phyloP scores from a whole-genome alignment of 2,888 invertebrate species.

The Timandra comae region DNA sequence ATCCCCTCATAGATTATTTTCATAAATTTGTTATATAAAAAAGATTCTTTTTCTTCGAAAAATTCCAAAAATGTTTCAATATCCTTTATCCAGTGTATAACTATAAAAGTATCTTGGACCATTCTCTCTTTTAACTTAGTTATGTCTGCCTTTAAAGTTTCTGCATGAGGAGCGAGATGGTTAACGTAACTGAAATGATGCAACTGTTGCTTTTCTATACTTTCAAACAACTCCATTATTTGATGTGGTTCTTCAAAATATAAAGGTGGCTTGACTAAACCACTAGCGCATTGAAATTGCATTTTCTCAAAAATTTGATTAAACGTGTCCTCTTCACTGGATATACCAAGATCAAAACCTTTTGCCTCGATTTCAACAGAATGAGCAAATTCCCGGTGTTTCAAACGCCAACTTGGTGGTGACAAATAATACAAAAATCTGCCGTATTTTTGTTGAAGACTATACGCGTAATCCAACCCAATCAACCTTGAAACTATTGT shows the following conservation, averaged over 20 bases:
- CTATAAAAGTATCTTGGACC: slow-evolving; percentile 37
- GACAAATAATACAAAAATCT: slow-evolving; percentile 82
- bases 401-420: slow-evolving; percentile 76
- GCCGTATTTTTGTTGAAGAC: slow-evolving; percentile 79
- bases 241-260: slow-evolving; percentile 76
- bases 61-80: slow-evolving; percentile 43
- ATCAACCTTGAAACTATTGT: slow-evolving; percentile 65
- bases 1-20: slow-evolving; percentile 68
- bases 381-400: slow-evolving; percentile 67
- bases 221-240: slow-evolving; percentile 74
- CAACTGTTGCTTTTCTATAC: slow-evolving; percentile 79
- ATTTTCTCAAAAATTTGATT: slow-evolving; percentile 61
- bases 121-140: slow-evolving; percentile 56
- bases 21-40: slow-evolving; percentile 72
- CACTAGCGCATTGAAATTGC: slow-evolving; percentile 54
- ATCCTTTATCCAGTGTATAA: slow-evolving; percentile 39
- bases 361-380: slow-evolving; percentile 63
- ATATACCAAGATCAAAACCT: slow-evolving; percentile 57
- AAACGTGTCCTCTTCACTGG: slow-evolving; percentile 56
- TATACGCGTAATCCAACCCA: slow-evolving; percentile 79
- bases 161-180: slow-evolving; percentile 71
- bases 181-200: slow-evolving; percentile 79
- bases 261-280: slow-evolving; percentile 65
- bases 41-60: slow-evolving; percentile 67
- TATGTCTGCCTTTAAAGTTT: slow-evolving; percentile 64